These are phyloP conservation scores for Leptocoma aspasia DNA, from an alignment of 2,113 vertebrate genomes.

Conservation along the genomic window DNA sequence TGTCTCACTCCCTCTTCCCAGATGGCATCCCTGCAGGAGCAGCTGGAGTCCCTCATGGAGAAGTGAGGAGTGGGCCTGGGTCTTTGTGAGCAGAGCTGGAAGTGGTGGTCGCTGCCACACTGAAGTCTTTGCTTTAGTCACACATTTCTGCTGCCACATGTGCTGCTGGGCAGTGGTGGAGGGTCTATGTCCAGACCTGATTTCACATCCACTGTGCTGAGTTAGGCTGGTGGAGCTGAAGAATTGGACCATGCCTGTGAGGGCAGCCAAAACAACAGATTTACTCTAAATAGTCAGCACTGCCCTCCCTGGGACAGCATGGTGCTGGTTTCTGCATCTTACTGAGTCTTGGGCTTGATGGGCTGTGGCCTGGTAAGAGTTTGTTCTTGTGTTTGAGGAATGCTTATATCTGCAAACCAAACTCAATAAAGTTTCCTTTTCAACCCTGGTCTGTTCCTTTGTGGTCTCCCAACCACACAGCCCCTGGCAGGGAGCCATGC, in stretches of 20 bases:
- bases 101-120: neutral
- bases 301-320: neutral
- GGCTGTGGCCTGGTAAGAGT: neutral
- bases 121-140: neutral
- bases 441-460: neutral
- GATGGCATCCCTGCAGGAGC: slow-evolving; percentile 93
- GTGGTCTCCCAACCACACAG: neutral
- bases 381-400: neutral
- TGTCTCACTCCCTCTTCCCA: slow-evolving; percentile 43
- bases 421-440: slow-evolving; percentile 16
- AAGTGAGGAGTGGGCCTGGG: slow-evolving; percentile 71
- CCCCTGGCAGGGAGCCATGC: neutral
- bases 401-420: neutral
- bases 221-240: neutral
- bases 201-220: neutral
- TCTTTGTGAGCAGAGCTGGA: neutral
- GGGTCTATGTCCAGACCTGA: neutral
- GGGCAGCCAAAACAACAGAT: neutral
- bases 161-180: neutral
- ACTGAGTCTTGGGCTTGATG: neutral
- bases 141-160: neutral
- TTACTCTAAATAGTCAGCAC: neutral
- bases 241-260: neutral
- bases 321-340: neutral
- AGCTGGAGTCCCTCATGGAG: slow-evolving; percentile 92